These are phyloP conservation scores for Lacerta viridis DNA, from an alignment of 2,797 vertebrate genomes.

Conservation along the genomic window DNA sequence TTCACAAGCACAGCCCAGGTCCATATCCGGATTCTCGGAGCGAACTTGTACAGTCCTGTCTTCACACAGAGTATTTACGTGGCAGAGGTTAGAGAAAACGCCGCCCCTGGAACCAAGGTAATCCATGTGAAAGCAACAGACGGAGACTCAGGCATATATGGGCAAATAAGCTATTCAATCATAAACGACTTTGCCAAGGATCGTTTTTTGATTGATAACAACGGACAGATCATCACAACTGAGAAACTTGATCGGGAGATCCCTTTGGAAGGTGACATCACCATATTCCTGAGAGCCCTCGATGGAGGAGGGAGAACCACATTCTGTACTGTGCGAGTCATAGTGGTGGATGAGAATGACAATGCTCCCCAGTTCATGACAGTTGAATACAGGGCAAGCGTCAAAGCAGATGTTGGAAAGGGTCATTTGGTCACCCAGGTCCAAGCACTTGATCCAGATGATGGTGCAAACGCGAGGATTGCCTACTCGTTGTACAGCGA, in stretches of 20 bases:
- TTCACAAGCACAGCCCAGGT: conserved; percentile 97
- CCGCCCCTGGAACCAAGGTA: conserved; percentile 89
- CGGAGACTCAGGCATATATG: conserved; percentile 89
- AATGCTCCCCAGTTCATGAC: conserved; percentile 90
- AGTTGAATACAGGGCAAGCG: conserved; percentile 91
- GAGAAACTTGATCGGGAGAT: conserved; percentile 94
- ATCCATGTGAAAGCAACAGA: conserved; percentile 92
- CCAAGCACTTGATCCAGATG: conserved; percentile 92
- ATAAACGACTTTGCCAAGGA: conserved; percentile 92
- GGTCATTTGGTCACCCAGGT: conserved; percentile 94
- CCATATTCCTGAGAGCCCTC: conserved; percentile 88
- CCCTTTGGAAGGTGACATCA: conserved; percentile 84
- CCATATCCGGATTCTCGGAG: conserved; percentile 89
- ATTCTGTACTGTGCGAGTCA: conserved; percentile 89
- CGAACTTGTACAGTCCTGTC: conserved; percentile 92
- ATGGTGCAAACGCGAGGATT: conserved; percentile 91
- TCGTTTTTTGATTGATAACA: conserved; percentile 89
- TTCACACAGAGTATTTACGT: conserved; percentile 92
- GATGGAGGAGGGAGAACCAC: conserved; percentile 91
- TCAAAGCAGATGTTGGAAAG: conserved; percentile 90
- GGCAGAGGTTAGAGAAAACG: conserved; percentile 92
- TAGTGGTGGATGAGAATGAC: conserved; percentile 95
- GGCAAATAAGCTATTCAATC: conserved; percentile 89
- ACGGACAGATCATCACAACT: conserved; percentile 89
- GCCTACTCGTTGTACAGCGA: conserved; percentile 96